These are phyloP conservation scores for Oegoconia quadripuncta DNA, from an alignment of 2,888 invertebrate genomes.

Conservation along the genomic window DNA sequence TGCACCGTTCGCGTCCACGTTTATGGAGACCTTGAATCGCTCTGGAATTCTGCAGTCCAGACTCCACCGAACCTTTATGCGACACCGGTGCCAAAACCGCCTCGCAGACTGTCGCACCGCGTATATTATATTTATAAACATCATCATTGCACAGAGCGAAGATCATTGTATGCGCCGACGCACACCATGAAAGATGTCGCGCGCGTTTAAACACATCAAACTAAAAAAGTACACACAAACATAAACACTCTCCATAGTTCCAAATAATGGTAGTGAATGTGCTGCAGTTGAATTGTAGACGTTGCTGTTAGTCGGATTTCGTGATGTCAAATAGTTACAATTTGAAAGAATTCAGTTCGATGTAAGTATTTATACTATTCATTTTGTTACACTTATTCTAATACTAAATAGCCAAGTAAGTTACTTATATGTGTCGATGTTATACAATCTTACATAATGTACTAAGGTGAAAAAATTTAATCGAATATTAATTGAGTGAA, in stretches of 20 bases:
- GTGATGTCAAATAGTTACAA: slow-evolving; percentile 66
- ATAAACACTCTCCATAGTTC: slow-evolving; percentile 15
- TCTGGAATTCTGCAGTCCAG: slow-evolving; percentile 18
- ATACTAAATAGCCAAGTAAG: too few species aligned
- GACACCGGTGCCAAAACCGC: slow-evolving; percentile 25
- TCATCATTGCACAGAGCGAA: slow-evolving; percentile 23
- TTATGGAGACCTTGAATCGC: slow-evolving; percentile 3
- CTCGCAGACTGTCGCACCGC: slow-evolving; percentile 17
- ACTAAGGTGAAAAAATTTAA: too few species aligned
- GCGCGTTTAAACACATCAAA: slow-evolving; percentile 34
- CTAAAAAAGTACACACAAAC: slow-evolving; percentile 35
- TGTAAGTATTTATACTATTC: slow-evolving; percentile 58
- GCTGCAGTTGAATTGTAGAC: not conserved
- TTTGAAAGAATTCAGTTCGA: slow-evolving; percentile 73
- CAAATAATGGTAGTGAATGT: slow-evolving; percentile 16
- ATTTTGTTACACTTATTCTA: too few species aligned
- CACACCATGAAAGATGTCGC: slow-evolving; percentile 45
- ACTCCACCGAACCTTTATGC: slow-evolving; percentile 13
- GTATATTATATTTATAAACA: slow-evolving; percentile 43
- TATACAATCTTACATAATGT: too few species aligned
- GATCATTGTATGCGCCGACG: slow-evolving; percentile 42
- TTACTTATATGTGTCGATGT: too few species aligned
- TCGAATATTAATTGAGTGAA: too few species aligned
- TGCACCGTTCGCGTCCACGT: too few species aligned
- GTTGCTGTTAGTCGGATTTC: slow-evolving; percentile 8